Evolutionary conservation across 2,797 vertebrate genomes (phyloP), one percentile per base, ranked within the genome.

Genomic region (Sebastes steindachneri): DNA sequence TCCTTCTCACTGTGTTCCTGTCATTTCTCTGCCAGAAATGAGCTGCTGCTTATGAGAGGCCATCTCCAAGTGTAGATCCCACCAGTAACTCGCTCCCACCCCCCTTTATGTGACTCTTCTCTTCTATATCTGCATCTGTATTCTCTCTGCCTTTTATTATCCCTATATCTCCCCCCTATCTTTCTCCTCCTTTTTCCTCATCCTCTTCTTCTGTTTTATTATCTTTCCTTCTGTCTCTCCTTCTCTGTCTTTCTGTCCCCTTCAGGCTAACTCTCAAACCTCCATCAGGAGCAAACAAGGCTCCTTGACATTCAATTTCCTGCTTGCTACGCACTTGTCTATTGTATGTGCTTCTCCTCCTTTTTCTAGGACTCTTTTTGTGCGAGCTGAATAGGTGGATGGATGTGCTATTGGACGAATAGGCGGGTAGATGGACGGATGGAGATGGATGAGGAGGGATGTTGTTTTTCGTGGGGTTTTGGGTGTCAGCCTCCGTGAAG

Each of bases 261-360:
- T 91, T 82, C 88, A 89, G 91, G 86, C 85, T 60, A 92, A 94
- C 89, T 90, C 93, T 89, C 90, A 92, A 90, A 92, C 91, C 93
- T 93, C 94, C 89, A 94, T 95, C 95, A 95, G 91, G 92, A 93
- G 84, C 91, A 93, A 94, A 95, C 93, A 95, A 94, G 93, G 86
- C 91, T 94, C 90, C 94, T 95, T 96, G 95, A 95, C 95, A 96
- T 95, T 96, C 94, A 95, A 95, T 96, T 95, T 96, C 93, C 93
- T 95, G 95, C 93, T 94, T 93, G 94, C 92, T 79, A 89, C 64
- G 86, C 92, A 92, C 80, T 94, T 94, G 93, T 92, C 90, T 68
- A 91, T 93, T 93, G 91, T 92, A 76, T 83, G 77, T 25, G 51
- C 83, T 86, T 82, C 68, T 80, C 79, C 65, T 85, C 25, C 70